Conservation (phyloP, 2,797 vertebrate genomes). For the Synanceia verrucosa region DNA sequence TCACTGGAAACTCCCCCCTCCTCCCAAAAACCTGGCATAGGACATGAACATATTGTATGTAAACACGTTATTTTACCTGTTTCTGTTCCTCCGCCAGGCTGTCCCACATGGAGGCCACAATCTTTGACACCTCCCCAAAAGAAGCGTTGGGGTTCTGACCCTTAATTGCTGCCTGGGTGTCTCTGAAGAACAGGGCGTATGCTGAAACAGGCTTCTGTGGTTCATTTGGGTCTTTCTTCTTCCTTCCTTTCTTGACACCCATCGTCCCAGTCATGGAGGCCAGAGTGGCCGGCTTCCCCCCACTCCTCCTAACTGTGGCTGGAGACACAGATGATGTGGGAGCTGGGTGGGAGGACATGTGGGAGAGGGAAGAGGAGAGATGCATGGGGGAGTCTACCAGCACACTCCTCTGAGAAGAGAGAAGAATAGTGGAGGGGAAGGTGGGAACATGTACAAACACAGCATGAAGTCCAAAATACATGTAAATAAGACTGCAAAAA, state of each 20-base stretch:
- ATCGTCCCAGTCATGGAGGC: constrained; percentile 17
- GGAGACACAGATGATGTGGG: constrained; percentile 39
- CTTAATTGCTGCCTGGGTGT: constrained; percentile 94
- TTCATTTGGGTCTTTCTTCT: constrained; percentile 94
- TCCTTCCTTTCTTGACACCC: constrained; percentile 79
- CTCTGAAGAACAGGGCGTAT: constrained; percentile 93
- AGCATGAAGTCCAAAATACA: background rate
- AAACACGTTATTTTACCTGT: constrained; percentile 79
- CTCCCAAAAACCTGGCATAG: background rate
- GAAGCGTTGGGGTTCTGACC: constrained; percentile 94
- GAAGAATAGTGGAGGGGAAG: background rate
- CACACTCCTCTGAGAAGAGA: constrained; percentile 75
- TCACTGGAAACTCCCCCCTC: background rate
- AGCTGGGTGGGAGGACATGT: constrained; percentile 60
- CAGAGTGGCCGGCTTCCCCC: constrained; percentile 63
- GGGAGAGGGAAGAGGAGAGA: constrained; percentile 73
- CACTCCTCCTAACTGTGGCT: constrained; percentile 49
- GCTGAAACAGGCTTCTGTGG: constrained; percentile 94
- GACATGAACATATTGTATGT: background rate
- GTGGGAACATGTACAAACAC: background rate
- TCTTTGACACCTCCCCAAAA: constrained; percentile 94
- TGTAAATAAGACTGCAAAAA: too few species aligned
- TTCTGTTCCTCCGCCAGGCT: constrained; percentile 94
- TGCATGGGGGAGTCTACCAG: constrained; percentile 81
- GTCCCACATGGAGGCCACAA: constrained; percentile 97